Conservation (phyloP, 2,113 vertebrate genomes). For the Macroglossus sobrinus region DNA sequence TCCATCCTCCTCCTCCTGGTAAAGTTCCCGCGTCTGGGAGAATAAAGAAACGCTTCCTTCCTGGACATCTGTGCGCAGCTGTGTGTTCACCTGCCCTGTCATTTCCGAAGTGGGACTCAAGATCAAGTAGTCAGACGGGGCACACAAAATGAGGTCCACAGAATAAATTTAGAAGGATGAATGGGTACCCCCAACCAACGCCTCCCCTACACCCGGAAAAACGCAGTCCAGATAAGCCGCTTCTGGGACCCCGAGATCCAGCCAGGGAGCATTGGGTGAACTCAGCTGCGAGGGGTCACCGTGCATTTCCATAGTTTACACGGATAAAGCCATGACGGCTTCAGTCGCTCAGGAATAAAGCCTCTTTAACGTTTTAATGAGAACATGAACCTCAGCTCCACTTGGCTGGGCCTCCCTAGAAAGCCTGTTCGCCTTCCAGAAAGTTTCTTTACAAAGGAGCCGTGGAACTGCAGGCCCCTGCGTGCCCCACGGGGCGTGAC, state of each 20-base stretch:
- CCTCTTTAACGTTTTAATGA: constrained; percentile 75
- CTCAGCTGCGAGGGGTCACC: background rate
- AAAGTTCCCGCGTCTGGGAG: background rate
- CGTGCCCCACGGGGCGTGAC: background rate
- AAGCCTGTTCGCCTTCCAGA: constrained; percentile 57
- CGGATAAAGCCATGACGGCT: constrained; percentile 51
- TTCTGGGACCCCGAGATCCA: background rate
- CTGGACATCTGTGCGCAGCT: background rate
- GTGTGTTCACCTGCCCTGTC: background rate
- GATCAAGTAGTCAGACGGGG: background rate
- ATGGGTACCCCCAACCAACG: background rate
- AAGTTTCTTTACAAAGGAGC: constrained; percentile 56
- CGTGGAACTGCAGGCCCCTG: constrained; percentile 27
- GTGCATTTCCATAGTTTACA: constrained; percentile 52
- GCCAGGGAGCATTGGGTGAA: background rate
- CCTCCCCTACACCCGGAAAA: background rate
- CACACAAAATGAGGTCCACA: background rate
- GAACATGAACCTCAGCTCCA: constrained; percentile 68
- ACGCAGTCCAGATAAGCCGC: background rate
- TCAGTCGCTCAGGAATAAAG: constrained; percentile 54
- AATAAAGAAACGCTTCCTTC: background rate
- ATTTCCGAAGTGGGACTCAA: background rate
- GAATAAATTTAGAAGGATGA: background rate
- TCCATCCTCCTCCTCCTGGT: background rate
- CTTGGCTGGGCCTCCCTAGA: constrained; percentile 51